Conservation (phyloP, 2,888 invertebrate genomes). For the Dimorphilus gyrociliatus region DNA sequence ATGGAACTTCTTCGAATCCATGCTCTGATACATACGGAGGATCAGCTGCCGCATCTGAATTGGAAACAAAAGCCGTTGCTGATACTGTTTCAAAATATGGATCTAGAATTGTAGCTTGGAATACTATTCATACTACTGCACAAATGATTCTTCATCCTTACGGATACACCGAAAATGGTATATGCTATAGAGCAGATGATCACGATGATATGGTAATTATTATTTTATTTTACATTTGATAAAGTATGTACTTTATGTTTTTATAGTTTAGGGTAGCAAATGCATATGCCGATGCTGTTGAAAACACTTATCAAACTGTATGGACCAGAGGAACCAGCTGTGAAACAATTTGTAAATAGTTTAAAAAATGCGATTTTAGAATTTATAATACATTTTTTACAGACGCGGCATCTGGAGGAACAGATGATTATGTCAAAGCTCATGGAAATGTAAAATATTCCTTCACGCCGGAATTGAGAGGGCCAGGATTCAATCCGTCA, state of each 20-base stretch:
- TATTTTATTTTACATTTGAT: background rate
- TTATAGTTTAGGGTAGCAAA: constrained; percentile 6
- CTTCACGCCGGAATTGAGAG: constrained; percentile 8
- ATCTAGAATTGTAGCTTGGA: constrained; percentile 3
- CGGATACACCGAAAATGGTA: constrained; percentile 8
- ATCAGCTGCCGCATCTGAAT: constrained; percentile 7
- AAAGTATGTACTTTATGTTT: constrained; percentile 1
- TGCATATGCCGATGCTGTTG: constrained; percentile 6
- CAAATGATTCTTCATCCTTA: constrained; percentile 8
- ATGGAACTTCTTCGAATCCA: constrained; percentile 5
- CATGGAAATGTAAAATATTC: constrained; percentile 6
- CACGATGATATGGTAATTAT: constrained; percentile 8
- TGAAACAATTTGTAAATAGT: constrained; percentile 9
- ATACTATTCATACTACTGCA: constrained; percentile 8
- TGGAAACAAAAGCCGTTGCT: constrained; percentile 8
- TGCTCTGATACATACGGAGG: constrained; percentile 8
- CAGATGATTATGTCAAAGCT: constrained; percentile 7
- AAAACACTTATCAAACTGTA: constrained; percentile 4
- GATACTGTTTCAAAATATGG: too few species aligned
- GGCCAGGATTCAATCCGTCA: constrained; percentile 4
- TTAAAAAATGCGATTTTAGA: background rate
- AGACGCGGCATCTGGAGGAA: constrained; percentile 8
- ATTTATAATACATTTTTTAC: background rate
- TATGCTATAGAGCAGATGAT: constrained; percentile 7
- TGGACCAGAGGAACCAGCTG: constrained; percentile 9